These are phyloP conservation scores for Chiloscyllium punctatum DNA, from an alignment of 2,797 vertebrate species.

Conservation along the genomic window DNA sequence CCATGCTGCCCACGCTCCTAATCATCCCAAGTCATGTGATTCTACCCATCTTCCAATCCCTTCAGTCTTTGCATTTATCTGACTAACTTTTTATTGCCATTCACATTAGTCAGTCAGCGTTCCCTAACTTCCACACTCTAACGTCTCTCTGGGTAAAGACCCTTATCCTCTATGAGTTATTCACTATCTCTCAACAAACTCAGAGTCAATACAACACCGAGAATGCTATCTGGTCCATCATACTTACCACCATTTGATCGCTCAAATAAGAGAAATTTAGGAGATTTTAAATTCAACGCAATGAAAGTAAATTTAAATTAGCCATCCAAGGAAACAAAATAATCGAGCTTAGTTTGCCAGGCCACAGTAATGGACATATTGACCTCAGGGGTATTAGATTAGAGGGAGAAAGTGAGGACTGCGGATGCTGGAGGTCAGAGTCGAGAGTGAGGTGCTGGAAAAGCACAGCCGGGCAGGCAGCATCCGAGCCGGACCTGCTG, in stretches of 20 bases:
- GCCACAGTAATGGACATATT: background rate
- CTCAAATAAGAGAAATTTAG: background rate
- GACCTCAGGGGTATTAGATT: background rate
- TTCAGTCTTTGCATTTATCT: background rate
- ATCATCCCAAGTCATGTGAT: background rate
- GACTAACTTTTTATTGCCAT: background rate
- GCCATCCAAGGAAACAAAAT: background rate
- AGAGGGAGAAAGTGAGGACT: background rate
- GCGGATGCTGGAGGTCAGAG: too few relatives aligned
- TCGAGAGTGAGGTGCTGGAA: too few relatives aligned
- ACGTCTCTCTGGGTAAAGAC: background rate
- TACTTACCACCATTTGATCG: background rate
- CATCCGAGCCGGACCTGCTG: too few relatives aligned
- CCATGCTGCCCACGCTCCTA: background rate
- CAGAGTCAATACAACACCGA: too few relatives aligned
- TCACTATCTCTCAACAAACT: background rate
- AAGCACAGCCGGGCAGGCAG: too few relatives aligned
- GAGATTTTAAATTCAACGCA: background rate
- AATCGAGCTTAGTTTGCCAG: background rate
- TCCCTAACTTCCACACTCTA: background rate
- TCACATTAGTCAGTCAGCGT: background rate
- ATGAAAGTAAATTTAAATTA: background rate
- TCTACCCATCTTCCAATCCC: background rate
- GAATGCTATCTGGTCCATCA: too few relatives aligned
- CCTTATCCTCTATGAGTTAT: background rate